Evolutionary conservation across 2,113 vertebrate species (phyloP).

Genomic region (Microcebus murinus): DNA sequence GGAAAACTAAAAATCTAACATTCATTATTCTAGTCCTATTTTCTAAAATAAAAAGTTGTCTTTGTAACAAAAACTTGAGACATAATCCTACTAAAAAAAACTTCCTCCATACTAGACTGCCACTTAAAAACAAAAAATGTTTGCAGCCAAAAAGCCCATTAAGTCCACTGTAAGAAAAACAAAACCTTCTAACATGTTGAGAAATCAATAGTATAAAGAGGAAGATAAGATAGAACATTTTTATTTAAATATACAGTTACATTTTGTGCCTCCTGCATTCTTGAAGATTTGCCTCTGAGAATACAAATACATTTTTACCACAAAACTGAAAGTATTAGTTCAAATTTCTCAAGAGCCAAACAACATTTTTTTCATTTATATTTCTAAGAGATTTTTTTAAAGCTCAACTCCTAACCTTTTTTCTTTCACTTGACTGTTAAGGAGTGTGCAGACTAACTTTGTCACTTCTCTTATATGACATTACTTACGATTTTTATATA

Average conservation of each 20-base stretch:
- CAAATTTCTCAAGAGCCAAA: conserved; percentile 4
- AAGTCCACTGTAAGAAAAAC: background rate
- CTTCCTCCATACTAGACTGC: background rate
- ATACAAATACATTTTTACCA: conserved; percentile 25
- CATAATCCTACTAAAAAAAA: conserved; percentile 26
- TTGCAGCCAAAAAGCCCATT: background rate
- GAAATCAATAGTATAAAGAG: conserved; percentile 20
- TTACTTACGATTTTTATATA: background rate
- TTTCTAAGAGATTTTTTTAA: background rate
- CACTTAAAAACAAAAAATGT: conserved; percentile 14
- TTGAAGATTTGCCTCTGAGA: conserved; percentile 16
- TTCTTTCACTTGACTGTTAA: background rate
- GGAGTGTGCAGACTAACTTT: background rate
- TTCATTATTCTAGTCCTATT: background rate
- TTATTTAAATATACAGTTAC: background rate
- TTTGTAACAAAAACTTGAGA: conserved; percentile 54
- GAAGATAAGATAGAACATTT: background rate
- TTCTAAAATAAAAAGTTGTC: conserved; percentile 51
- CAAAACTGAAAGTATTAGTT: conserved; percentile 30
- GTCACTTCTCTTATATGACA: background rate
- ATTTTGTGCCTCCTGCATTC: background rate
- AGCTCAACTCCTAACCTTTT: background rate
- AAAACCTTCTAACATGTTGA: background rate
- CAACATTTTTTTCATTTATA: background rate
- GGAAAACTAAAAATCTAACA: conserved; percentile 45